These are phyloP conservation scores for Hirudo medicinalis DNA, from an alignment of 1,140 invertebrate species.

Conservation along the genomic window DNA sequence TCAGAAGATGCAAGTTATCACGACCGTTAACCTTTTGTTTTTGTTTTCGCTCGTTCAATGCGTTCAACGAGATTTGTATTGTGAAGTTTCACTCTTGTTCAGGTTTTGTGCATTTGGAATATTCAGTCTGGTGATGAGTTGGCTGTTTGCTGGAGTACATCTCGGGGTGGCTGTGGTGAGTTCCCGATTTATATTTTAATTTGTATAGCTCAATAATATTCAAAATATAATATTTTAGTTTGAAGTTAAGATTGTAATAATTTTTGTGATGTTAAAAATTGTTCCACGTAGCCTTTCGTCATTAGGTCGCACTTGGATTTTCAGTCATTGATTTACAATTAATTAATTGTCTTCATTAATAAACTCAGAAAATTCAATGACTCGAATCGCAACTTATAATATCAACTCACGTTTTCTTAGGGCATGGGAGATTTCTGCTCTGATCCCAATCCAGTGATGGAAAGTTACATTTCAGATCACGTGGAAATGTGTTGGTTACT, in stretches of 20 bases:
- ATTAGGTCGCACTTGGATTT: no score
- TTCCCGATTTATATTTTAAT: conserved; percentile 19
- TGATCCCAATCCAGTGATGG: conserved; percentile 51
- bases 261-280: no score
- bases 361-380: no score
- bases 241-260: neutral
- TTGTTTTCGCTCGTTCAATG: no score
- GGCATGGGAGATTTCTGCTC: conserved; percentile 64
- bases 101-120: conserved; percentile 70
- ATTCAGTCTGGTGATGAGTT: conserved; percentile 75
- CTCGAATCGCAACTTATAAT: no score
- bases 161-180: conserved; percentile 58
- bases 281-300: no score
- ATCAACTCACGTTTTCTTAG: conserved; percentile 26
- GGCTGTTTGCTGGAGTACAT: conserved; percentile 69
- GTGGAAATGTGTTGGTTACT: conserved; percentile 15
- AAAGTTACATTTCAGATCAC: conserved; percentile 13
- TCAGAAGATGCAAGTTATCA: no score
- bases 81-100: conserved; percentile 27
- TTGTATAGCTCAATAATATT: conserved; percentile 11
- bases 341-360: no score
- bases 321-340: no score
- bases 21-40: no score
- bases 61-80: no score
- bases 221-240: conserved; percentile 17